Conservation (phyloP, 2,797 vertebrate species). For the Arctocebus calabarensis region DNA sequence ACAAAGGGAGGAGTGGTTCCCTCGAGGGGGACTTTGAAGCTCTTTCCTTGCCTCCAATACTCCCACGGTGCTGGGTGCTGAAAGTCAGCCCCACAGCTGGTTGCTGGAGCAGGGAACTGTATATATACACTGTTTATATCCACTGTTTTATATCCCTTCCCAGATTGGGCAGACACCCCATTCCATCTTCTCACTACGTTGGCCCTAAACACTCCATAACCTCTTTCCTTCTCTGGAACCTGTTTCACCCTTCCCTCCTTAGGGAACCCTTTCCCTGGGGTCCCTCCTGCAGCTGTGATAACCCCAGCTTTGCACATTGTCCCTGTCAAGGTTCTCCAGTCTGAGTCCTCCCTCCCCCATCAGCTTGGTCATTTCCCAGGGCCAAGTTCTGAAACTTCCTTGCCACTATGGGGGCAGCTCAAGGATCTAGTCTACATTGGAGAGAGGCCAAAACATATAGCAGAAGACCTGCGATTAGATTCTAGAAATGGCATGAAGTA, state of each 20-base stretch:
- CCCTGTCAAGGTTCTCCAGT: background rate
- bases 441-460: background rate
- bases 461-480: background rate
- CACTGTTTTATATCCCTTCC: background rate
- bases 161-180: background rate
- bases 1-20: slow-evolving; percentile 67
- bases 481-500: background rate
- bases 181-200: background rate
- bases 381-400: too few relatives aligned
- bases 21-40: slow-evolving; percentile 37
- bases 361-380: background rate
- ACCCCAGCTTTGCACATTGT: background rate
- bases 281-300: background rate
- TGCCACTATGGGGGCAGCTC: background rate
- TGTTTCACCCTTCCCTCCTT: background rate
- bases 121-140: too few relatives aligned
- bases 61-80: slow-evolving; percentile 16
- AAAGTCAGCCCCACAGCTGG: slow-evolving; percentile 36
- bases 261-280: background rate
- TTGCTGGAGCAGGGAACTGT: background rate
- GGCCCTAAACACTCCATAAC: background rate
- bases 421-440: background rate
- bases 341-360: background rate
- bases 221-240: background rate
- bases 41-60: slow-evolving; percentile 63